Base-by-base conservation (phyloP, 2,888 invertebrate genomes). In the Hydroisotoma schaefferi region DNA sequence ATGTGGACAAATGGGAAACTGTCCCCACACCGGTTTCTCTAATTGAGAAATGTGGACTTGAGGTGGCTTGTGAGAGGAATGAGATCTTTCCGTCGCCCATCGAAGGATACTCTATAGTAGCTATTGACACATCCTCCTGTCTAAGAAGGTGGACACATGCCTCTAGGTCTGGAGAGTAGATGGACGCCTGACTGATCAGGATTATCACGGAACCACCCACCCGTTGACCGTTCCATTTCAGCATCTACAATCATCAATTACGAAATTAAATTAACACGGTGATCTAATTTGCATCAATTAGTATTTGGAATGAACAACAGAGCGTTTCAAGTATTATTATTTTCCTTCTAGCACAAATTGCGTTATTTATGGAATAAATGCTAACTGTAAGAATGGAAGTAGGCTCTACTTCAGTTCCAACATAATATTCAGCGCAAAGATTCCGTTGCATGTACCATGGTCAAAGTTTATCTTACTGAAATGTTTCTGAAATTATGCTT, bases 181-280 rank as follows among this genome's bases (percentile, higher is more conserved):
- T 76, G 75, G 81, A 81, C 12, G 83, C 83, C 2, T 82, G 81
- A 1, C 82, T 81, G 37, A 84, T 79, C 2, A 83, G 73, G 1
- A 83, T 76, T 43, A 83, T 79, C 3, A 83, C 79, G 44, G 81
- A 81, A 61, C 78, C 80, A 0, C 82, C 82, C 2, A 69, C 72
- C 33, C 65, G 57, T 46, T 65, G 67, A 26, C 69, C 71, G 47
- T 69, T 69, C 57, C 55, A 52, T 59, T 78, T 78, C 27, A 83
- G 73, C 80, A 83, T 80, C 68, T 79, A 68, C 37, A 60, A 60
- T 55, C 37, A 56, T n/a, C n/a, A n/a, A n/a, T n/a, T n/a, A n/a
- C n/a, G n/a, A n/a, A n/a, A n/a, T n/a, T n/a, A n/a, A n/a, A n/a
- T n/a, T n/a, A n/a, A n/a, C n/a, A n/a, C n/a, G n/a, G n/a, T n/a